phyloP scores from a whole-genome alignment of 2,113 vertebrate species.

The Syngnathus scovelli region DNA sequence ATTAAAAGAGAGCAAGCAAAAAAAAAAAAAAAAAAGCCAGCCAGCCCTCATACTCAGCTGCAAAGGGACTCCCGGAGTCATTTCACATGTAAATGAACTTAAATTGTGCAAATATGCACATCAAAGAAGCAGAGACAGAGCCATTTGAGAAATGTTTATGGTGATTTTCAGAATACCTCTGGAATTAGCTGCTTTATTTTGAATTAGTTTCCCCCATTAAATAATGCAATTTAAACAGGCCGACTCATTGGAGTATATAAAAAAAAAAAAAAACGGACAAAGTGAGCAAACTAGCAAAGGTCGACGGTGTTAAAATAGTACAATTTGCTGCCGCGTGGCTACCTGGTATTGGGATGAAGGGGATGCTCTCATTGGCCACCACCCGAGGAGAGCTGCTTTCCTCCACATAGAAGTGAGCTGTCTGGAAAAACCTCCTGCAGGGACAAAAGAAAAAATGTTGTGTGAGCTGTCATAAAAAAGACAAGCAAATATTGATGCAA shows the following conservation, averaged over 20 bases:
- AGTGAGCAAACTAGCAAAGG: too few relatives aligned
- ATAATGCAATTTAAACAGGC: conserved; percentile 1
- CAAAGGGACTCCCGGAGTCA: conserved; percentile 35
- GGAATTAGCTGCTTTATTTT: conserved; percentile 7
- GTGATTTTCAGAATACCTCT: conserved; percentile 11
- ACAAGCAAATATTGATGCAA: conserved; percentile 32
- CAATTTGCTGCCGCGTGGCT: conserved; percentile 41
- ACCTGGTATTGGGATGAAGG: conserved; percentile 94
- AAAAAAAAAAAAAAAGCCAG: conserved; percentile 24
- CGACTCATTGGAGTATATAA: background rate
- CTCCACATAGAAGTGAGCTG: conserved; percentile 97
- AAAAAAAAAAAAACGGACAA: too few relatives aligned
- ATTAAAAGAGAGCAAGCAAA: conserved; percentile 28
- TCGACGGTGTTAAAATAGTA: background rate
- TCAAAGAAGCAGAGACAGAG: conserved; percentile 21
- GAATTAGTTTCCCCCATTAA: background rate
- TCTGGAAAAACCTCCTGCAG: conserved; percentile 96
- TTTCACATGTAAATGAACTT: conserved; percentile 41
- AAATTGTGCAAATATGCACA: conserved; percentile 36
- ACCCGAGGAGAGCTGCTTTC: conserved; percentile 94
- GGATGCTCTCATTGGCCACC: conserved; percentile 93
- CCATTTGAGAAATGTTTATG: conserved; percentile 24
- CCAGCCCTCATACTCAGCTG: conserved; percentile 15
- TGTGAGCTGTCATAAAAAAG: conserved; percentile 36
- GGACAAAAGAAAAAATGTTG: conserved; percentile 34